Base-by-base conservation (phyloP, 2,113 vertebrate species). In the Cranoglanis bouderius region DNA sequence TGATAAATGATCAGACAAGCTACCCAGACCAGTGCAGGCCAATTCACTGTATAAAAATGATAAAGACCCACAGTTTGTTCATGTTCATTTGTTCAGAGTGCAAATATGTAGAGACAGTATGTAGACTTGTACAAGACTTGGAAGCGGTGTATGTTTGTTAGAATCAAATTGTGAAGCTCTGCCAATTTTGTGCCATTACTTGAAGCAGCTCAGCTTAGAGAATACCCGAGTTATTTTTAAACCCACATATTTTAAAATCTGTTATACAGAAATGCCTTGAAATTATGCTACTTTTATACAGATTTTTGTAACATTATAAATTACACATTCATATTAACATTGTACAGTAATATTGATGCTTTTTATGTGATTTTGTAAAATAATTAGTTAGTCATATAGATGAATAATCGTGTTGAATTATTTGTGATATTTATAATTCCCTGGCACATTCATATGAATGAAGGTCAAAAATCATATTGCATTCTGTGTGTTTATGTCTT, bases 1-100 rank as follows among this genome's bases (percentile, higher is more conserved):
- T 96, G 91, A 96, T 55, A 49, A 1, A 61, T 55, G 61, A 40
- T 4, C 53, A 51, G 49, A 84, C 40, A 59, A 59, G 7, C 7
- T 32, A 57, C n/a, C 88, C 70, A 38, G 49, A 43, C n/a, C 78
- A 51, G 6, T 65, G n/a, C 51, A 86, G 81, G 59, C 55, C 81
- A 55, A 63, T 24, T 43, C 61, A 55, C 38, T 83, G 57, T 75
- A 26, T 43, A 85, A 84, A 63, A 53, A 78, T 43, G 24, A 51
- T 75, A 32, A 74, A 32, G 2, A 72, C 12, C 4, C 24, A 18
- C 3, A 57, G n/a, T 70, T 82, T 89, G 61, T 85, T 87, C 40
- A 82, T 21, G 21, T 82, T 55, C 72, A 12, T 38, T 46, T 75
- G 70, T 74, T 26, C 19, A 72, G 82, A 67, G 74, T 65, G 82